Conservation (phyloP, 2,888 invertebrate species). For the Ectemnius cavifrons region DNA sequence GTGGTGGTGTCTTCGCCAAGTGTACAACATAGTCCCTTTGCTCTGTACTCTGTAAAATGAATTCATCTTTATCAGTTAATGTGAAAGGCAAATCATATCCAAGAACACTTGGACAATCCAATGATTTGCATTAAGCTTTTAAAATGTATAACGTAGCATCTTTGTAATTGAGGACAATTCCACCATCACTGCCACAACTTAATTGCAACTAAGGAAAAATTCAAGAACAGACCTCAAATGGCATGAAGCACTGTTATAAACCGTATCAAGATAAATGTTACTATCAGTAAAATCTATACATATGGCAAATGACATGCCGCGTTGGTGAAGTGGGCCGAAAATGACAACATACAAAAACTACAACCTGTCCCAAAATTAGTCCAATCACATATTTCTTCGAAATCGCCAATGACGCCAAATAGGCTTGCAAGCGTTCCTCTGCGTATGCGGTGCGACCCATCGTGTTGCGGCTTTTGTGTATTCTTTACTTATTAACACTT, state of each 20-base stretch:
- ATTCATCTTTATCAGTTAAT: conserved; percentile 7
- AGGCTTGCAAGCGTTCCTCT: conserved; percentile 84
- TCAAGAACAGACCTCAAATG: too few relatives aligned
- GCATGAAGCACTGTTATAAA: too few relatives aligned
- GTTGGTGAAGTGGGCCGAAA: conserved; percentile 41
- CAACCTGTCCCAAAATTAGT: conserved; percentile 89
- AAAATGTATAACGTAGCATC: too few relatives aligned
- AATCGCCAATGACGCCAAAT: conserved; percentile 83
- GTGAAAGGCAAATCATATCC: not conserved
- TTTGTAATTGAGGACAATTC: too few relatives aligned
- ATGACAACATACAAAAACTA: conserved; percentile 46
- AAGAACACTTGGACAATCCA: not conserved
- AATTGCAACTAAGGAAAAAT: too few relatives aligned
- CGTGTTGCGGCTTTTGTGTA: not conserved
- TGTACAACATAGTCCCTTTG: conserved; percentile 89
- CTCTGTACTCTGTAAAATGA: conserved; percentile 79
- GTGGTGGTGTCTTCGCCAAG: conserved; percentile 87
- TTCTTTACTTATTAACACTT: not conserved
- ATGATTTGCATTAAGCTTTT: not conserved
- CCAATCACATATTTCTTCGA: conserved; percentile 85
- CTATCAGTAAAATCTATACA: conserved; percentile 32
- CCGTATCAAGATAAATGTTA: too few relatives aligned
- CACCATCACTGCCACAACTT: too few relatives aligned
- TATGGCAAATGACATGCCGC: conserved; percentile 41
- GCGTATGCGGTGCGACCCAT: conserved; percentile 86